Percentiles rank a stretch among this genome's conserved stretches.
These are phyloP conservation scores for Sebastes hubbsi DNA, from an alignment of 2,797 vertebrate genomes.

Conservation along the genomic window DNA sequence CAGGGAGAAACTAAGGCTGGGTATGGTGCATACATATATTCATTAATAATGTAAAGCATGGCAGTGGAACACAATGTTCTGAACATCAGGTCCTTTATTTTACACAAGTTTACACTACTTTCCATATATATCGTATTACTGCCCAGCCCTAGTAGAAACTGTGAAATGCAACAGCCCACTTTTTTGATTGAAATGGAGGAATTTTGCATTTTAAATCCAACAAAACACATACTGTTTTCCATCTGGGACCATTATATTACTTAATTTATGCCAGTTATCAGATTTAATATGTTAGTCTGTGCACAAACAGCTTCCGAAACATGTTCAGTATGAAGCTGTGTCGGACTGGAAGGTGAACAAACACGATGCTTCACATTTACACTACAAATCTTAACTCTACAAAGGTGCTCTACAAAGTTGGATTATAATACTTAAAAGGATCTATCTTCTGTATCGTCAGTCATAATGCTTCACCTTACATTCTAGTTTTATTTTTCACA, in stretches of 20 bases:
- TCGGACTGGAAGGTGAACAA: background rate
- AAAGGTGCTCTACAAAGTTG: constrained; percentile 3
- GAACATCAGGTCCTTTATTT: too few species aligned
- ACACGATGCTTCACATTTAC: background rate
- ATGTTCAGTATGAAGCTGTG: background rate
- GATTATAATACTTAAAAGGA: background rate
- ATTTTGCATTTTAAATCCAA: constrained; percentile 9
- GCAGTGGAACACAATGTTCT: background rate
- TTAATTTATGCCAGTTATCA: background rate
- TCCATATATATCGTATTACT: background rate
- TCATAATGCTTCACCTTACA: background rate
- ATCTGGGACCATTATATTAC: background rate
- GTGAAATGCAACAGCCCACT: constrained; percentile 5
- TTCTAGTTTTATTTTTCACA: background rate
- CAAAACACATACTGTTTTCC: background rate
- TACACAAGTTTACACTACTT: background rate
- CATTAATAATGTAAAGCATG: background rate
- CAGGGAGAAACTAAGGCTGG: background rate
- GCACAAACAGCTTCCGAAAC: background rate
- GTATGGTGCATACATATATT: background rate
- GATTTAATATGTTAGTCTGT: background rate
- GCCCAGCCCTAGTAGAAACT: constrained; percentile 1
- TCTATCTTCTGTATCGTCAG: background rate
- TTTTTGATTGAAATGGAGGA: background rate
- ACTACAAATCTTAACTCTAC: constrained; percentile 10